Evolutionary conservation across 2,797 vertebrate genomes (phyloP), one percentile per base, ranked within the genome.

Genomic region (Crocodylus rhombifer): DNA sequence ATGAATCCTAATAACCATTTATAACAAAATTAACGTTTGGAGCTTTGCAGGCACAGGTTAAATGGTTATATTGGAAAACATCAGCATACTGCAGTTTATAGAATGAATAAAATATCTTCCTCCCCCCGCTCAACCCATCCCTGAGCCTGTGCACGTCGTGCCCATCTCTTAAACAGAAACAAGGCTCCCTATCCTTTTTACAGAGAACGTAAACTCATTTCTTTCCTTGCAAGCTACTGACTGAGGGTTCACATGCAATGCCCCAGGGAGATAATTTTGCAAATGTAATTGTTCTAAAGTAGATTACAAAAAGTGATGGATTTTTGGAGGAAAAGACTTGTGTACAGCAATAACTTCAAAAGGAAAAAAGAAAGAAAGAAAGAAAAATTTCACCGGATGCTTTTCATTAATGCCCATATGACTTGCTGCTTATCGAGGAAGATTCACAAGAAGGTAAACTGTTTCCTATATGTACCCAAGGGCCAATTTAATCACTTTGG

Each of bases 301-400:
- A 51, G 2, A 4, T 62, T 14, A 77, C n/a, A 15, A 62, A 2
- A 89, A 57, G 75, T 84, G 86, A 92, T 77, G 92, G 79, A 77
- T 56, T 79, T 56, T 88, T 87, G 84, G 82, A 90, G 89, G 67
- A 83, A 90, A 88, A 88, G 86, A 88, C 16, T 89, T 4, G 0
- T 2, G 1, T 58, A 87, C 80, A 80, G 65, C 83, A 86, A 33
- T 1, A 1, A 67, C 62, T 80, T 88, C 60, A 60, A 69, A 15
- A 88, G 51, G 7, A 62, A 74, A 2, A 0, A 18, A 94, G 83
- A 81, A 3, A 3, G 25, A 3, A 2, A 21, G 9, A 58, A 55
- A n/a, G 88, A 91, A 90, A 64, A 33, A 64, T 57, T 57, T 42
- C 73, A 64, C 16, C 13, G 56, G 15, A 62, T 33, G 15, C 67